phyloP scores from a whole-genome alignment of 2,113 vertebrate genomes.

The Oreochromis spilurus region DNA sequence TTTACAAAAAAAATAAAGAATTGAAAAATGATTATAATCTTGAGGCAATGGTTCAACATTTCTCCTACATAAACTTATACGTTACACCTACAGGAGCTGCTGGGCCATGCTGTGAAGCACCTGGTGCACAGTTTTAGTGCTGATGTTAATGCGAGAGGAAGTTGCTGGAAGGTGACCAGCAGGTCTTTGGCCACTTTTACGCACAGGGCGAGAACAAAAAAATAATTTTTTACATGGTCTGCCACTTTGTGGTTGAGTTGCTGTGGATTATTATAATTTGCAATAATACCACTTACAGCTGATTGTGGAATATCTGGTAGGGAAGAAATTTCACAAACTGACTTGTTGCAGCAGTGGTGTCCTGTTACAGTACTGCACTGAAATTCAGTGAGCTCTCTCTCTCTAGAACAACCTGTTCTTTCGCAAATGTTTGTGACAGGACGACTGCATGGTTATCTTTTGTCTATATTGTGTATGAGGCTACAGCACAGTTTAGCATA shows the following conservation, averaged over 20 bases:
- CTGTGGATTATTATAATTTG: background rate
- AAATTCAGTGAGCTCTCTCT: background rate
- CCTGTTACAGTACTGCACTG: background rate
- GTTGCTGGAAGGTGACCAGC: background rate
- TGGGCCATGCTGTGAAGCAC: background rate
- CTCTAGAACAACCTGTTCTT: background rate
- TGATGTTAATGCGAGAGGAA: background rate
- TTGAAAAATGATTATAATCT: background rate
- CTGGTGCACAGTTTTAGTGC: background rate
- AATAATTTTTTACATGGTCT: too few relatives aligned
- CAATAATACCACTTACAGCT: background rate
- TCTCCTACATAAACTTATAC: background rate
- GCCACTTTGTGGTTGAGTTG: background rate
- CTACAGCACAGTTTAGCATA: background rate
- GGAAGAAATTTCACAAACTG: background rate
- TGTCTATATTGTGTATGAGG: background rate
- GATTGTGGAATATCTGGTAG: background rate
- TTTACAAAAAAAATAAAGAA: background rate
- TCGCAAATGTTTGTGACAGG: background rate
- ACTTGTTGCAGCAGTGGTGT: background rate
- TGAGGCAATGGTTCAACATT: rapidly evolving
- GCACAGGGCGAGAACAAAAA: rapidly evolving
- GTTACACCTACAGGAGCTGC: background rate
- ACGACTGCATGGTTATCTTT: background rate
- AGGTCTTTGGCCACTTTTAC: background rate